Evolutionary conservation across 2,888 invertebrate genomes (phyloP).

Genomic region (Torymus tubicola): DNA sequence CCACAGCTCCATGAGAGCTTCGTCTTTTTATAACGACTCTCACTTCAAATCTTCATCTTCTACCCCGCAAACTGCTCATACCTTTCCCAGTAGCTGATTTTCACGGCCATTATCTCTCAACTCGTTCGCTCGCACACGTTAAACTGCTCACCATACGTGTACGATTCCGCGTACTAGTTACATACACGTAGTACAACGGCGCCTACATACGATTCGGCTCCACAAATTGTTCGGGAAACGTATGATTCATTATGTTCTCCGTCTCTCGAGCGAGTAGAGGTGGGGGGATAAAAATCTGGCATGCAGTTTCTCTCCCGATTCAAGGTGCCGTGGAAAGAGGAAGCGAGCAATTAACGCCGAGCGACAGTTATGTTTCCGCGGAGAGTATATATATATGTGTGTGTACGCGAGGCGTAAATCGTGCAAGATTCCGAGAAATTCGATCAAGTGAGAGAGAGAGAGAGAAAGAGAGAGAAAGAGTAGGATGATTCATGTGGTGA

Average conservation of each 20-base stretch:
- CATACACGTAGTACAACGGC: too few species aligned
- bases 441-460: too few species aligned
- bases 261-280: neutral
- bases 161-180: conserved; percentile 27
- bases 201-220: too few species aligned
- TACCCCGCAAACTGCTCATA: neutral
- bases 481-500: too few species aligned
- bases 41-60: conserved; percentile 1
- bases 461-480: too few species aligned
- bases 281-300: too few species aligned
- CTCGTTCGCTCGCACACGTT: neutral
- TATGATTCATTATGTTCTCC: neutral
- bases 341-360: too few species aligned
- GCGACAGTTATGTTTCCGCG: too few species aligned
- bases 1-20: neutral
- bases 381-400: too few species aligned
- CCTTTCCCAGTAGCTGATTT: conserved; percentile 42
- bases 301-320: neutral
- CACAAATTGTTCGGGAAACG: neutral
- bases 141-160: neutral
- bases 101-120: conserved; percentile 11
- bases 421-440: too few species aligned
- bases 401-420: too few species aligned
- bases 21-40: conserved; percentile 4
- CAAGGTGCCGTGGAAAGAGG: neutral